Percentiles rank a stretch among this genome's conserved stretches.
phyloP scores from a whole-genome alignment of 2,888 invertebrate genomes.

The Scotopteryx bipunctaria region DNA sequence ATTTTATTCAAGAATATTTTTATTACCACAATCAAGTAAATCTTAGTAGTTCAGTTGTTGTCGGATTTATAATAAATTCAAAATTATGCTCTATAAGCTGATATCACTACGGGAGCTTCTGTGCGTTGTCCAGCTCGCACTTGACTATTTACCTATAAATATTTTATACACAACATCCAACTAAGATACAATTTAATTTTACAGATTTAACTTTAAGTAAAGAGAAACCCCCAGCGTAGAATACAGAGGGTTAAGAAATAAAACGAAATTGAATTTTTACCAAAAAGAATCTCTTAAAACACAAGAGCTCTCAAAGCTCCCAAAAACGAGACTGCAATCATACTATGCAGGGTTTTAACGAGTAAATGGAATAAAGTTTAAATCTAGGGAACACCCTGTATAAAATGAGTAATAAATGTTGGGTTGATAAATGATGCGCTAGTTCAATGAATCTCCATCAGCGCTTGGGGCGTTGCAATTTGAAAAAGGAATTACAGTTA shows the following conservation, averaged over 20 bases:
- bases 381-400: slow-evolving; percentile 58
- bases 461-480: slow-evolving; percentile 63
- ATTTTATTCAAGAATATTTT: no score
- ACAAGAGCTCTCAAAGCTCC: slow-evolving; percentile 44
- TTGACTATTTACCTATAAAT: no score
- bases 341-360: slow-evolving; percentile 55
- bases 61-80: no score
- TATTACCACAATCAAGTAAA: no score
- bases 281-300: slow-evolving; percentile 25
- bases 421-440: slow-evolving; percentile 74
- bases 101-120: no score
- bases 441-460: slow-evolving; percentile 78
- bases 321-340: slow-evolving; percentile 59
- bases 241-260: slow-evolving; percentile 26
- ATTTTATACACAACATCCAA: not conserved
- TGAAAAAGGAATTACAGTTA: slow-evolving; percentile 65
- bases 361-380: slow-evolving; percentile 60
- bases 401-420: slow-evolving; percentile 67
- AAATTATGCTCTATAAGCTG: no score
- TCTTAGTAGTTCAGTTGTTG: no score
- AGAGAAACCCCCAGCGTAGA: slow-evolving; percentile 18
- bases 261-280: slow-evolving; percentile 28
- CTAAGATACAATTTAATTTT: not conserved
- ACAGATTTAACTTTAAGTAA: slow-evolving; percentile 19
- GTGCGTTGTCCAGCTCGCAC: no score